Conservation (phyloP, 53 echinoderm and acorn worm species). For the Zoroaster sp. region DNA sequence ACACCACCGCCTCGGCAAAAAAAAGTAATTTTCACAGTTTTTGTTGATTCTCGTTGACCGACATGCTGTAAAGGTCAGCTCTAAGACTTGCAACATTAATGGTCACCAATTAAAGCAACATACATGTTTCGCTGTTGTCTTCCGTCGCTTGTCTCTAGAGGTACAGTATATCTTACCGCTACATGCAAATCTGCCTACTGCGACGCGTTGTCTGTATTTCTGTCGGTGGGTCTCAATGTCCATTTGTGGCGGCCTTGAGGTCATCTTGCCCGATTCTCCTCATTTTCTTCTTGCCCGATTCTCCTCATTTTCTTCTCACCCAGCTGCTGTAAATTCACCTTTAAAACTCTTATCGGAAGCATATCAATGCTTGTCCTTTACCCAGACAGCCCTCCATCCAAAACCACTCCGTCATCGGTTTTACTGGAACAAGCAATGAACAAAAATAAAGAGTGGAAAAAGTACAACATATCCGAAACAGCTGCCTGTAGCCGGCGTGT, state of each 20-base stretch:
- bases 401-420: not conserved
- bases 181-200: too few relatives aligned
- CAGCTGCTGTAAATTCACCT: not conserved
- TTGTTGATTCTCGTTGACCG: not conserved
- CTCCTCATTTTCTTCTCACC: not conserved
- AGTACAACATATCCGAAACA: slow-evolving; percentile 11
- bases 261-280: not conserved
- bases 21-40: not conserved
- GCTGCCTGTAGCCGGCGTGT: slow-evolving; percentile 12
- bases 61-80: not conserved
- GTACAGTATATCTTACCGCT: too few relatives aligned
- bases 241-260: not conserved
- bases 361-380: too few relatives aligned
- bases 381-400: too few relatives aligned
- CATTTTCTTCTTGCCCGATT: not conserved
- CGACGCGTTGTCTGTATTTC: too few relatives aligned
- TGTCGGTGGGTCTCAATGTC: too few relatives aligned
- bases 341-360: too few relatives aligned
- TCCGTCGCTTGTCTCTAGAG: too few relatives aligned
- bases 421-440: not conserved
- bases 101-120: too few relatives aligned
- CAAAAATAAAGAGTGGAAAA: not conserved
- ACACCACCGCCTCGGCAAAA: too few relatives aligned
- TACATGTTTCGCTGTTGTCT: too few relatives aligned
- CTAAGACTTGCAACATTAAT: too few relatives aligned